Percentiles rank a stretch among this genome's conserved stretches.
Conservation (phyloP, 1,140 invertebrate genomes). For the Drosophila serrata region DNA sequence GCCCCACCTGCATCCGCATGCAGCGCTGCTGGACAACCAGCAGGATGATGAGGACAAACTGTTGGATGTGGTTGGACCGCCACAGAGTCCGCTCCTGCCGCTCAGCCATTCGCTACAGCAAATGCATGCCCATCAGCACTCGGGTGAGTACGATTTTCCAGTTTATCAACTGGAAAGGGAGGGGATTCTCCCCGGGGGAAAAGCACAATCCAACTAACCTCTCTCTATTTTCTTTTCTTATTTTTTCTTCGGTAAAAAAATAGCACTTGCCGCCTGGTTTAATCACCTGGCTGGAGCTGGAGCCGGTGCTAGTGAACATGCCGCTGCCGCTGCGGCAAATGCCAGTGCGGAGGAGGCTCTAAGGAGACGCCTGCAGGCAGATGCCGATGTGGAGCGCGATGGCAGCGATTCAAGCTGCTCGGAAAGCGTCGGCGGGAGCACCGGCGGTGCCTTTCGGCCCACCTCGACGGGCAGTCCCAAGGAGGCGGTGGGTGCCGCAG, state of each 20-base stretch:
- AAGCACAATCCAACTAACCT: not conserved
- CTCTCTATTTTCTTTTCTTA: not conserved
- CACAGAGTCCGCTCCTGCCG: conserved; percentile 90
- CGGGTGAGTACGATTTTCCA: conserved; percentile 63
- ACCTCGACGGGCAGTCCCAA: conserved; percentile 86
- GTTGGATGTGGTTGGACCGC: conserved; percentile 94
- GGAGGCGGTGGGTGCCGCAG: conserved; percentile 86
- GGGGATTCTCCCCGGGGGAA: no score
- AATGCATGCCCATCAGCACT: conserved; percentile 84
- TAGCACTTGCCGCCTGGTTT: conserved; percentile 87
- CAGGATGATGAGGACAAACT: conserved; percentile 94
- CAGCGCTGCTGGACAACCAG: conserved; percentile 85
- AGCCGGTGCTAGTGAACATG: conserved; percentile 85
- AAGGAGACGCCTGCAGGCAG: conserved; percentile 86
- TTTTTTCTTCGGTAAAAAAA: no score
- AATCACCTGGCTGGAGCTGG: conserved; percentile 85
- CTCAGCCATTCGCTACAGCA: conserved; percentile 85
- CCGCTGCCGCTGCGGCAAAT: conserved; percentile 78
- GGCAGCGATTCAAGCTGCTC: conserved; percentile 89
- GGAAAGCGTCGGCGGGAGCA: conserved; percentile 87
- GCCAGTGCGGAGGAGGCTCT: conserved; percentile 85
- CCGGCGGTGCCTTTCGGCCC: conserved; percentile 87
- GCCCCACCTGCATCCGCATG: conserved; percentile 83
- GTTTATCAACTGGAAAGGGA: no score
- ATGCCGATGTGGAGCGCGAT: conserved; percentile 88